Conservation (phyloP, 2,888 invertebrate species). For the Athripsodes cinereus region DNA sequence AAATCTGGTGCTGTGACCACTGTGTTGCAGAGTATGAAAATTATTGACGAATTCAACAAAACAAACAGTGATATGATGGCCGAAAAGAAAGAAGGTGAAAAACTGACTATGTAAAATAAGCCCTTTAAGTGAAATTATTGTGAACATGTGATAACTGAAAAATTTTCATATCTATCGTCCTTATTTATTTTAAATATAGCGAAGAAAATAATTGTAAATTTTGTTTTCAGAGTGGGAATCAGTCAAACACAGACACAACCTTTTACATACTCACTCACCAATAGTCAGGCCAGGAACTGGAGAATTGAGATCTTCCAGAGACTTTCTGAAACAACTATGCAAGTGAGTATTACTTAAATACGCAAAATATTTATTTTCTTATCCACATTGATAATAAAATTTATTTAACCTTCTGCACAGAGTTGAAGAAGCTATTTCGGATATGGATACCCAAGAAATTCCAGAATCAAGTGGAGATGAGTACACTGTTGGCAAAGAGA, state of each 20-base stretch:
- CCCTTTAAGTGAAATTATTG: no score
- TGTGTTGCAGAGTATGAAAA: slow-evolving; percentile 51
- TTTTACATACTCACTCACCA: slow-evolving; percentile 68
- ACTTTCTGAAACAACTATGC: slow-evolving; percentile 66
- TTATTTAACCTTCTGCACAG: background rate
- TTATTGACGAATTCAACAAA: slow-evolving; percentile 50
- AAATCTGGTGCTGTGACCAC: slow-evolving; percentile 68
- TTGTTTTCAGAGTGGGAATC: slow-evolving; percentile 37
- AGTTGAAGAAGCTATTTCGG: slow-evolving; percentile 14
- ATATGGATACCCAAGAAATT: slow-evolving; percentile 1
- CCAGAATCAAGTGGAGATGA: background rate
- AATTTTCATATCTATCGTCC: no score
- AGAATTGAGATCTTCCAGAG: slow-evolving; percentile 64
- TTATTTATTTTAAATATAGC: no score
- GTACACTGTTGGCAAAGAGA: slow-evolving; percentile 31
- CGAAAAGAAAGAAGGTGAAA: slow-evolving; percentile 41
- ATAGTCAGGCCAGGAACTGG: slow-evolving; percentile 61
- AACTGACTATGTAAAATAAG: no score
- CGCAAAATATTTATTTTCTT: background rate
- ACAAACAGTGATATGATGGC: slow-evolving; percentile 41
- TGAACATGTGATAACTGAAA: no score
- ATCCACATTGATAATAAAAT: no score
- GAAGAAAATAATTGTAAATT: no score
- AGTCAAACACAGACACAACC: slow-evolving; percentile 53
- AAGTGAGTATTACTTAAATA: slow-evolving; percentile 35